A percentile compares a stretch with the other conserved stretches of the same genome.
These are phyloP conservation scores for Pimpla rufipes DNA, from an alignment of 2,888 invertebrate genomes.

Conservation along the genomic window DNA sequence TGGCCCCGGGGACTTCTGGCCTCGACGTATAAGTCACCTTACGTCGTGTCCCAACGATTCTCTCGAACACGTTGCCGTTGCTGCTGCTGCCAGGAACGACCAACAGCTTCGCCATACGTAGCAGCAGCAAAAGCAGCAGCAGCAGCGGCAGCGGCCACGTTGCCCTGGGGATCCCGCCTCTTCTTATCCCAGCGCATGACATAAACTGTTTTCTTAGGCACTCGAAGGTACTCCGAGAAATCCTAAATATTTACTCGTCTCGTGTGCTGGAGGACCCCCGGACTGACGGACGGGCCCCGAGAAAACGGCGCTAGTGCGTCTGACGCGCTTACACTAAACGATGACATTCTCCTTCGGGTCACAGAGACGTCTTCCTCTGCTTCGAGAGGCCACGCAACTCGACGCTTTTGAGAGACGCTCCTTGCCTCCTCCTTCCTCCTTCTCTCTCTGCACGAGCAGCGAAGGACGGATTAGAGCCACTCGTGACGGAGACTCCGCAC, in stretches of 20 bases:
- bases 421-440: neutral
- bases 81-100: neutral
- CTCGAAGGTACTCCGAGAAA: slow-evolving; percentile 82
- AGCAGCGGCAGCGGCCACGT: too few relatives aligned
- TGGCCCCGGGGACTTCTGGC: slow-evolving; percentile 63
- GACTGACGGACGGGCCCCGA: slow-evolving; percentile 35
- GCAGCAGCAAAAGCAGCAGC: too few relatives aligned
- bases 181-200: slow-evolving; percentile 64
- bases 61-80: slow-evolving; percentile 5
- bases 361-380: slow-evolving; percentile 15
- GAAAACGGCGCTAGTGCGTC: slow-evolving; percentile 24
- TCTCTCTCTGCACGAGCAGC: slow-evolving; percentile 69
- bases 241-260: slow-evolving; percentile 83
- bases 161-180: slow-evolving; percentile 39
- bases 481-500: slow-evolving; percentile 66
- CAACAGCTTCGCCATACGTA: slow-evolving; percentile 33
- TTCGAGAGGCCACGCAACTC: slow-evolving; percentile 28
- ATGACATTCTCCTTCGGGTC: slow-evolving; percentile 51
- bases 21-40: slow-evolving; percentile 39
- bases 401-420: slow-evolving; percentile 66
- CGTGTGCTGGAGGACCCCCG: slow-evolving; percentile 44
- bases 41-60: slow-evolving; percentile 29
- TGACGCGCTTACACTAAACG: slow-evolving; percentile 41
- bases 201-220: slow-evolving; percentile 84
- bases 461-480: slow-evolving; percentile 80